Base-by-base conservation (phyloP, 2,113 vertebrate species). In the Phoxinus phoxinus region DNA sequence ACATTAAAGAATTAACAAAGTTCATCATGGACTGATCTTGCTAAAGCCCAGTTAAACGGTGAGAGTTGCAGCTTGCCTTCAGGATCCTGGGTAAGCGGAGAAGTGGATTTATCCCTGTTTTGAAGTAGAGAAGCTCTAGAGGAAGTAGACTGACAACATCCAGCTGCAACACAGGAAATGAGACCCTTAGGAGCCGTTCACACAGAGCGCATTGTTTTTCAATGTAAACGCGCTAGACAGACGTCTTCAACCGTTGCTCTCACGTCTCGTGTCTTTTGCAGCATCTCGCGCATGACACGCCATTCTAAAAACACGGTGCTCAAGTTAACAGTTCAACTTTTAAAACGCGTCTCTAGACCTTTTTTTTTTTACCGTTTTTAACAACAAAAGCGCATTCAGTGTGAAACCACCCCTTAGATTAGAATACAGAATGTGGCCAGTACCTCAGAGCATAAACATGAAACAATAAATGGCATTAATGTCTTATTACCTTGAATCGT, bases 91-190 rank as follows among this genome's bases (percentile, higher is more conserved):
- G 97, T 73, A 99, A 91, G 2, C 98, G 97, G 44, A 99, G 93
- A 23, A 99, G 94, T 0, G 98, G 95, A 65, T 97, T 97, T 84
- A 99, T 91, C 0, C 98, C 98, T 0, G 96, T 91, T 92, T 95
- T 96, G 87, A 99, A 93, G 89, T 99, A 99, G 76, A 99, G 94
- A 15, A 99, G 87, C 89, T 99, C 98, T 92, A 99, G 87, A 0
- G 98, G 98, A 79, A 98, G 88, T 32, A 99, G 96, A 86, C 96
- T 97, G 86, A 94, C 71, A 4, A 97, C 0, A 3, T 99, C 98
- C 94, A 98, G 95, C 98, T 99, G 92, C 86, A 95, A 95, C 0
- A 85, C 3, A 88, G 74, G 63, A 15, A 13, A 58, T 67, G n/a
- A 77, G 8, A 63, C 10, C 13, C n/a, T 30, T 41, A 81, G 41